Evolutionary conservation across 2,888 invertebrate species (phyloP), one percentile per base, ranked within the genome.

Genomic region (Pterostichus madidus): DNA sequence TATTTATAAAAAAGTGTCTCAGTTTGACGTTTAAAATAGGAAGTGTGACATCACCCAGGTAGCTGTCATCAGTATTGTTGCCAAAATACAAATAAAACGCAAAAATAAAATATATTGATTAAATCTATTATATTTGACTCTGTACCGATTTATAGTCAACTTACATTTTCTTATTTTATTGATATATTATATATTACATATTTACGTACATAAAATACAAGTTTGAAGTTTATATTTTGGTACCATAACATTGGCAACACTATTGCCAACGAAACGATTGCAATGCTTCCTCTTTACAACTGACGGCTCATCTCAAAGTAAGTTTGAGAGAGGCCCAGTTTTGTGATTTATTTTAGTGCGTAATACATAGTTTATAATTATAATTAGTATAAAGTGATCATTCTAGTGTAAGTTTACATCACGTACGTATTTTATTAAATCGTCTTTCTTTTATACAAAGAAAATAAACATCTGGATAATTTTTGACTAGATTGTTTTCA

Each of bases 241-340:
- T n/a, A n/a, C 52, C 24, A 13, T 15, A 46, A 71, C 17, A 39
- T 76, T 83, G 83, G 83, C 68, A 35, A 53, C 77, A 49, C 83
- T 77, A 64, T 31, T 83, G 83, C 83, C 83, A 83, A 83, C 83
- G 83, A 77, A 64, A 83, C 83, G 49, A 68, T 76, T 83, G 46
- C 64, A 82, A 83, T 83, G 83, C 83, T 83, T 83, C 83, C 83
- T 83, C 71, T 83, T 75, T 64, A 73, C 77, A 77, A 83, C 81
- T 81, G 77, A 77, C 77, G 83, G 76, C 83, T 77, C 73, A 77
- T 83, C 83, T 77, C 76, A 77, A 83, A 64, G 81, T 61, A 83
- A 77, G 83, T 83, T 77, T 77, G 76, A 83, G 83, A 35, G 64
- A 83, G 77, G 44, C 83, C 52, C 24, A 68, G 68, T 64, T 83